Percentiles rank a stretch among this genome's conserved stretches.
These are phyloP conservation scores for Aurelia sp. DNA, from an alignment of 30 jellyfish, hydroid and myxozoan genomes.

Conservation along the genomic window DNA sequence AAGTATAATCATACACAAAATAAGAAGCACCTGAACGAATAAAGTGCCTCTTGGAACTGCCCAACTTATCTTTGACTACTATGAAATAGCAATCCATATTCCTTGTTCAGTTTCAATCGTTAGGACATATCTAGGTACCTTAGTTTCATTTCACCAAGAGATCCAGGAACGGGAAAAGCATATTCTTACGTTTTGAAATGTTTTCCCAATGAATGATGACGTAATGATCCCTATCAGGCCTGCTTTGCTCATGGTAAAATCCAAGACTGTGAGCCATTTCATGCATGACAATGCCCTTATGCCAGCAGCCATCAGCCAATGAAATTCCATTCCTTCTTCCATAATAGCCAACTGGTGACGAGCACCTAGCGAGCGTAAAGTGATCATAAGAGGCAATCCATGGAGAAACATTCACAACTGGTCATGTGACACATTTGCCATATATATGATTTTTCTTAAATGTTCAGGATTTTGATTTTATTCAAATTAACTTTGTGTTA, in stretches of 20 bases:
- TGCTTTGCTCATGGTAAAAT: slow-evolving; percentile 66
- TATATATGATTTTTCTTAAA: too few relatives aligned
- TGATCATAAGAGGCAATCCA: neutral
- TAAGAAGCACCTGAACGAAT: too few relatives aligned
- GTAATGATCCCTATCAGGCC: slow-evolving; percentile 78
- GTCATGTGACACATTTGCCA: too few relatives aligned
- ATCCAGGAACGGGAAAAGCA: neutral
- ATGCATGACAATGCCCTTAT: slow-evolving; percentile 81
- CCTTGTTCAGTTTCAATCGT: too few relatives aligned
- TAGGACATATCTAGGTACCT: too few relatives aligned
- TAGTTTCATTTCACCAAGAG: neutral
- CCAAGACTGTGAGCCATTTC: slow-evolving; percentile 95
- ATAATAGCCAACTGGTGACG: slow-evolving; percentile 85
- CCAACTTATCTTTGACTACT: too few relatives aligned
- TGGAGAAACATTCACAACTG: too few relatives aligned
- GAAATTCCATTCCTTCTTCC: slow-evolving; percentile 68
- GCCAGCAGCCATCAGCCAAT: slow-evolving; percentile 76
- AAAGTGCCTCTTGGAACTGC: too few relatives aligned
- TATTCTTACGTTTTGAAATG: slow-evolving; percentile 43
- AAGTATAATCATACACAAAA: too few relatives aligned
- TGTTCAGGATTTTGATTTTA: too few relatives aligned
- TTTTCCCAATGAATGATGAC: slow-evolving; percentile 63
- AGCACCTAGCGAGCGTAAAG: slow-evolving; percentile 45
- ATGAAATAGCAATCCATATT: too few relatives aligned
- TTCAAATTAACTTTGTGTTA: too few relatives aligned